A percentile compares a stretch with the other conserved stretches of the same genome.
phyloP scores from a whole-genome alignment of 37 sponge, comb jelly and placozoan genomes.

The Halisarca cf. caerulea region DNA sequence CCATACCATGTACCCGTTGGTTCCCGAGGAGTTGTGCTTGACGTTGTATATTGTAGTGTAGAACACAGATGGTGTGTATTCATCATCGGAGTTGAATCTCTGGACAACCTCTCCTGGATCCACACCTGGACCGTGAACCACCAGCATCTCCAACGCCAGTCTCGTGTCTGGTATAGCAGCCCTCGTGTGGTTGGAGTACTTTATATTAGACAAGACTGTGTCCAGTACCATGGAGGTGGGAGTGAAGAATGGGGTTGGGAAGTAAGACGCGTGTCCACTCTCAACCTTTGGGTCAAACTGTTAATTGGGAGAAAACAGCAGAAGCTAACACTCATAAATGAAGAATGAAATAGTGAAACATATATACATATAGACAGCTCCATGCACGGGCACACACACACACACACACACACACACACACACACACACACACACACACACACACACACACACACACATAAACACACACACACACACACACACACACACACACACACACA shows the following conservation, averaged over 20 bases:
- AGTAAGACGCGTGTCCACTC: not conserved
- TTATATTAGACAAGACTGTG: not conserved
- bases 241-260: conserved; percentile 21
- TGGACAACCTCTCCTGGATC: not conserved
- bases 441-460: no score
- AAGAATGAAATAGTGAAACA: no score
- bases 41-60: conserved; percentile 24
- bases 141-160: conserved; percentile 52
- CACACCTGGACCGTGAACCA: conserved; percentile 52
- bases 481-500: no score
- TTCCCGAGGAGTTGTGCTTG: not conserved
- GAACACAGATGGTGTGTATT: conserved; percentile 80
- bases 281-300: conserved; percentile 25
- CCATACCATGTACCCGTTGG: conserved; percentile 55
- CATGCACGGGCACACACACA: no score
- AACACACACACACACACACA: no score
- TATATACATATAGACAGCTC: no score
- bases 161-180: conserved; percentile 4
- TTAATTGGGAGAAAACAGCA: no score
- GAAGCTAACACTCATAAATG: no score
- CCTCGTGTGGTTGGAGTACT: not conserved
- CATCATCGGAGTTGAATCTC: conserved; percentile 49
- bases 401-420: no score
- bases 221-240: conserved; percentile 1
- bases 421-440: no score